Base-by-base conservation (phyloP, 2,888 invertebrate genomes). In the Neoaliturus tenellus region DNA sequence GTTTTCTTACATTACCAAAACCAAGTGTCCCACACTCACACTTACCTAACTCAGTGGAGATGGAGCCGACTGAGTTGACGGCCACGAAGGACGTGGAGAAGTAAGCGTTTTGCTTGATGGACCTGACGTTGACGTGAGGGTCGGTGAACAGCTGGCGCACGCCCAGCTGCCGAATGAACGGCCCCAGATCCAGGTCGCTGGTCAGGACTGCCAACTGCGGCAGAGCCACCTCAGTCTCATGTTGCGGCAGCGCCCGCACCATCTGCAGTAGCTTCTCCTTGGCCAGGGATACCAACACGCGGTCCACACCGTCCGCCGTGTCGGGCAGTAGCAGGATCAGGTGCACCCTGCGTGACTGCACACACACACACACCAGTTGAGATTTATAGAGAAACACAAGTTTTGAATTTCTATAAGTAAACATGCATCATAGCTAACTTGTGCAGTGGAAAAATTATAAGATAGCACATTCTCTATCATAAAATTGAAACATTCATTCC, bases 21-120 rank as follows among this genome's bases (percentile, higher is more conserved):
- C n/a, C n/a, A n/a, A n/a, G n/a, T n/a, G n/a, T n/a, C n/a, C n/a
- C n/a, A n/a, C n/a, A n/a, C n/a, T n/a, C n/a, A n/a, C 10, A 44
- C 87, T 87, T 83, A 89, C 89, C 86, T 67, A 89, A 84, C 75
- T 87, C 86, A 4, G 88, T 86, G 10, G 86, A 85, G 0, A 88
- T 87, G 20, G 89, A 88, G 6, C 88, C 88, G 14, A 89, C 88
- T 0, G 89, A 88, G 83, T 89, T 89, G 48, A 89, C 86, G 8
- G 89, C 87, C n/a, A 88, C 87, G 81, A 89, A 89, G 20, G 89
- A 89, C 12, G 89, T 89, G 23, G 89, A 88, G 83, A 89, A 89
- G 85, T 88, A 89, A 12, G 89, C 88, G 81, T 89, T 88, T 82
- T 89, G 89, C 35, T 83, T 85, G 35, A 83, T 80, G 12, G 73